Base-by-base conservation (phyloP, 1,140 invertebrate species). In the Brachystomella parvula region DNA sequence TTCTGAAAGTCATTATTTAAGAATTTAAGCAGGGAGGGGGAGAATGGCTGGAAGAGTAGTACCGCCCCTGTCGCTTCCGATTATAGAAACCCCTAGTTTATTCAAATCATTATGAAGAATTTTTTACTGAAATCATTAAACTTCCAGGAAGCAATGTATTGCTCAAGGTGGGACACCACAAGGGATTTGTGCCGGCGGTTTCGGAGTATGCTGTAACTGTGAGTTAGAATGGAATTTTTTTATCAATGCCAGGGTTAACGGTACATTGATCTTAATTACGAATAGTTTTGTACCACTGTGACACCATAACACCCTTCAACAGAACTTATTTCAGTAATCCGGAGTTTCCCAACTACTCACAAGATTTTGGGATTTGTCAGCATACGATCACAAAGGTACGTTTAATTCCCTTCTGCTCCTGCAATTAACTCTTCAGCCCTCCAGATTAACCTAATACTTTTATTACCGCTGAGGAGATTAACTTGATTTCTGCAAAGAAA, bases 181-280 rank as follows among this genome's bases (percentile, higher is more conserved):
- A 15, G 49, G 49, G 24, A 53, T 53, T 53, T 53, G 49, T 53
- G 49, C 49, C 49, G 49, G 49, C 6, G 49, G 49, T 9, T 53
- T 53, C 24, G 49, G 49, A 15, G 49, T 53, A 6, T 53, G 49
- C 24, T 53, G 49, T 24, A 53, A 17, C 3, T 24, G 49, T 53
- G 49, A 53, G 49, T 53, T 19, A 26, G 12, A 53, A 44, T n/a
- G 39, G 39, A 9, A 44, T 44, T 44, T 9, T 44, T 44, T 44
- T 44, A n/a, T 44, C 9, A 44, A 44, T 44, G 9, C n/a, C 39
- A 44, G n/a, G n/a, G n/a, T 44, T 44, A 12, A n/a, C 39, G 9
- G n/a, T 44, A 44, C 39, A 44, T 44, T 44, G 9, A 12, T 44
- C 9, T 44, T 44, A 44, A 44, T 44, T 9, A 44, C 9, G n/a